Conservation (phyloP, 2,797 vertebrate species). For the Spinus pinus region DNA sequence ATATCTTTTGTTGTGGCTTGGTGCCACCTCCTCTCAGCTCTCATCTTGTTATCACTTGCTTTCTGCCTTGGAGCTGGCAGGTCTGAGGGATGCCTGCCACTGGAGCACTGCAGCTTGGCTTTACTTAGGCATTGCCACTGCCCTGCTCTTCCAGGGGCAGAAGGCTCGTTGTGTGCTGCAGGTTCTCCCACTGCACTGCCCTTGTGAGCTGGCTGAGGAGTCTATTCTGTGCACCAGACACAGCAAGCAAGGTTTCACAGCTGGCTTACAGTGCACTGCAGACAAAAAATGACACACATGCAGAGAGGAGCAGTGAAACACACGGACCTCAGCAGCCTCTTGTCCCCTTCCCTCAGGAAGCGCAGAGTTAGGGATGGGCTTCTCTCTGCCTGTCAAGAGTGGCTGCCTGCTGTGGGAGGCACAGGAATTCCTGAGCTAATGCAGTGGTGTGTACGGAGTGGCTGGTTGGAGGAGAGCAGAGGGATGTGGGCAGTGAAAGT, state of each 20-base stretch:
- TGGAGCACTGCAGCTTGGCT: background rate
- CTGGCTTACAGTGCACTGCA: background rate
- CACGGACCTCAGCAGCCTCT: accelerated
- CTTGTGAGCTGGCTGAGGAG: background rate
- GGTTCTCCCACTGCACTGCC: background rate
- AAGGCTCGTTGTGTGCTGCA: accelerated
- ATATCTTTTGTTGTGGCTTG: background rate
- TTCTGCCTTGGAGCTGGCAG: background rate
- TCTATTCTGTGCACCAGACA: background rate
- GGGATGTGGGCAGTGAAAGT: background rate
- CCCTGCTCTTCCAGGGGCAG: background rate
- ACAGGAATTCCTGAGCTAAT: background rate
- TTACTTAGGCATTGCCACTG: background rate
- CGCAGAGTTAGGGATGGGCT: background rate
- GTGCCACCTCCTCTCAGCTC: background rate
- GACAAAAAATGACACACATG: background rate
- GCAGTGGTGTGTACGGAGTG: accelerated
- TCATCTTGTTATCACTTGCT: background rate
- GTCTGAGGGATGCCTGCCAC: background rate
- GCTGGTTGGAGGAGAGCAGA: background rate
- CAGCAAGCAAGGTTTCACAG: background rate
- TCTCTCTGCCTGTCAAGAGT: background rate
- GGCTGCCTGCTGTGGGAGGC: background rate
- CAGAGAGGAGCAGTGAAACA: background rate
- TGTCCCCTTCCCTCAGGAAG: background rate